Percentiles rank a stretch among this genome's conserved stretches.
phyloP scores from a whole-genome alignment of 1,140 invertebrate species.

The Bombus terrestris region DNA sequence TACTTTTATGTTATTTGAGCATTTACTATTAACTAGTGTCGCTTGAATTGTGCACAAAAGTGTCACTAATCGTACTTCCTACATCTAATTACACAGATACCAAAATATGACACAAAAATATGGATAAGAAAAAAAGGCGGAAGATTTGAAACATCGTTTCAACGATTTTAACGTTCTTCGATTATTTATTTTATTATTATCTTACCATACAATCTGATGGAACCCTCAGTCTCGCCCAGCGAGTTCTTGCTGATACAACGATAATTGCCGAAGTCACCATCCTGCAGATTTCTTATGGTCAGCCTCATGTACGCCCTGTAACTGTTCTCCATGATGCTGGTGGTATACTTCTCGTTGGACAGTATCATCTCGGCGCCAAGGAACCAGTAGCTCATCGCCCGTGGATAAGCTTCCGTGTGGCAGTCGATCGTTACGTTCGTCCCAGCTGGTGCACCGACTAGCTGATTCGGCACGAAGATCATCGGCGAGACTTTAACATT shows the following conservation, averaged over 20 bases:
- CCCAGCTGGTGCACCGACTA: conserved; percentile 93
- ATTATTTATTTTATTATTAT: conserved; percentile 14
- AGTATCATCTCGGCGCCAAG: conserved; percentile 93
- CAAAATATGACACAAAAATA: too few relatives aligned
- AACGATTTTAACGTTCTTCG: too few relatives aligned
- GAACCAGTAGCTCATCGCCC: conserved; percentile 96
- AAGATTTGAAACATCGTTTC: not conserved
- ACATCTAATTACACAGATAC: too few relatives aligned
- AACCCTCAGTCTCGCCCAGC: conserved; percentile 95
- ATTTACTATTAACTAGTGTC: too few relatives aligned
- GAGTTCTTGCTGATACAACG: conserved; percentile 96
- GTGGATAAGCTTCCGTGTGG: conserved; percentile 95
- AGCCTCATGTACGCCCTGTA: conserved; percentile 94
- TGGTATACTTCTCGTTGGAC: conserved; percentile 91
- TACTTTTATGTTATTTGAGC: too few relatives aligned
- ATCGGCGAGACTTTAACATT: conserved; percentile 91
- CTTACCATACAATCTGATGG: conserved; percentile 95
- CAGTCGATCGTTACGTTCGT: conserved; percentile 96
- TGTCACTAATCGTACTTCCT: too few relatives aligned
- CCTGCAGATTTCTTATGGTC: conserved; percentile 90
- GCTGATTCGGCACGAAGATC: conserved; percentile 95
- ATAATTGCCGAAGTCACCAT: conserved; percentile 92
- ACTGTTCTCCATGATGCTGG: conserved; percentile 90
- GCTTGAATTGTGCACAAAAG: not conserved
- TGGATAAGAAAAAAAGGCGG: not conserved